These are phyloP conservation scores for Onychomys torridus DNA, from an alignment of 2,797 vertebrate genomes.

Conservation along the genomic window DNA sequence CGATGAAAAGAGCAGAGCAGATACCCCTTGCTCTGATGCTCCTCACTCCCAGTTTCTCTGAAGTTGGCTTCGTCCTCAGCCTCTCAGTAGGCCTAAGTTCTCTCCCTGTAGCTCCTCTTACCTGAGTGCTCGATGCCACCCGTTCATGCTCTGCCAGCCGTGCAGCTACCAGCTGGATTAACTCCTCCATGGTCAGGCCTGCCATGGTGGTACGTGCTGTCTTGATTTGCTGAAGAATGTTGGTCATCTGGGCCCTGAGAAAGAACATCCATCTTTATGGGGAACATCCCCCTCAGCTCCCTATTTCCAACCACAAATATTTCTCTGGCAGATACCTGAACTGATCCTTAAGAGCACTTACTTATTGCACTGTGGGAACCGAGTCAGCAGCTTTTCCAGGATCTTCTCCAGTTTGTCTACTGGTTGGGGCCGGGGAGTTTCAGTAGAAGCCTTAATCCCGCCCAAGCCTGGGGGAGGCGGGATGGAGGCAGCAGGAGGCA, in stretches of 20 bases:
- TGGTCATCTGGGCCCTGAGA: slow-evolving; percentile 90
- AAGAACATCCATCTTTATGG: background rate
- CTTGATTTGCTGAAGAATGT: slow-evolving; percentile 96
- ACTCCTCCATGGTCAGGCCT: slow-evolving; percentile 94
- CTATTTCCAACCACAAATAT: background rate
- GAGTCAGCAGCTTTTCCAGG: slow-evolving; percentile 92
- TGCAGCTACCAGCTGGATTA: slow-evolving; percentile 91
- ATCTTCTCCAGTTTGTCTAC: slow-evolving; percentile 93
- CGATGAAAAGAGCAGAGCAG: slow-evolving; percentile 19
- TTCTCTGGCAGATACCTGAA: background rate
- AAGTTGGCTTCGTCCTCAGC: background rate
- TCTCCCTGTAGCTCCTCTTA: slow-evolving; percentile 31
- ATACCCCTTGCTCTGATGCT: background rate
- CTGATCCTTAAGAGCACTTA: slow-evolving; percentile 74
- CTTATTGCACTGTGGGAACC: slow-evolving; percentile 94
- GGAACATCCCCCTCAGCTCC: background rate
- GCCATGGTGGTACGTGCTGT: slow-evolving; percentile 93
- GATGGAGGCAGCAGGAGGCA: slow-evolving; percentile 83
- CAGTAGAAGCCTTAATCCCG: slow-evolving; percentile 76
- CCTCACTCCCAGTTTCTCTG: background rate
- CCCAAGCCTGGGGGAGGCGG: slow-evolving; percentile 88
- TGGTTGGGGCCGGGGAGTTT: slow-evolving; percentile 84
- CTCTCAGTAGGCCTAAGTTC: background rate
- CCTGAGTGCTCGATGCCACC: slow-evolving; percentile 84
- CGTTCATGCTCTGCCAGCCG: slow-evolving; percentile 89